These are phyloP conservation scores for Polydrusus cervinus DNA, from an alignment of 2,888 invertebrate genomes.

Conservation along the genomic window DNA sequence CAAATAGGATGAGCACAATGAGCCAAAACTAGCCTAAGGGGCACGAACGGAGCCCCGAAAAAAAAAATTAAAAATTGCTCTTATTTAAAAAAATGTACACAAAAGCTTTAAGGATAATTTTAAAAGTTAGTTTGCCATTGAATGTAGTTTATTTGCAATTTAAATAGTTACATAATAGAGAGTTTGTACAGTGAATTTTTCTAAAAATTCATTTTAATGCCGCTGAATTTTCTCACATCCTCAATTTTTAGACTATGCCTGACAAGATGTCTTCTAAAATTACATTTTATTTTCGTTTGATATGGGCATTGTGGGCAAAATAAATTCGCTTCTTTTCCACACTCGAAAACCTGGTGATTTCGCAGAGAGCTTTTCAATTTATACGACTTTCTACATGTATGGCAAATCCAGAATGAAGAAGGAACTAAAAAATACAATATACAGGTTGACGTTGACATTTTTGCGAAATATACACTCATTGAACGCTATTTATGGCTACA, in stretches of 20 bases:
- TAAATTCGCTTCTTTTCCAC: slow-evolving; percentile 41
- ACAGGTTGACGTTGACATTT: not conserved
- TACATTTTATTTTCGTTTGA: slow-evolving; percentile 48
- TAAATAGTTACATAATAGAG: too few species aligned
- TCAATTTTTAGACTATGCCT: slow-evolving; percentile 21
- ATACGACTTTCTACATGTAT: slow-evolving; percentile 52
- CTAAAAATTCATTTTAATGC: slow-evolving; percentile 24
- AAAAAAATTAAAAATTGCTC: too few species aligned
- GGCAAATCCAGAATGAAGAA: slow-evolving; percentile 32
- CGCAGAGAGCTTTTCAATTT: slow-evolving; percentile 50
- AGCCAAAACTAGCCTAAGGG: too few species aligned
- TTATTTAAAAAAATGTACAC: too few species aligned
- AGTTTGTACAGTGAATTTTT: not conserved
- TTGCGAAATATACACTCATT: too few species aligned
- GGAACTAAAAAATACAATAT: not conserved
- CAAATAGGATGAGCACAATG: too few species aligned
- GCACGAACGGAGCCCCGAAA: too few species aligned
- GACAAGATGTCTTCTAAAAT: slow-evolving; percentile 39
- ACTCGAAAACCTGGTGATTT: slow-evolving; percentile 39
- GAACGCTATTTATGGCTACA: too few species aligned
- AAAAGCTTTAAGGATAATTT: too few species aligned
- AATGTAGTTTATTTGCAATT: too few species aligned
- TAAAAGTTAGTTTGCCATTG: too few species aligned
- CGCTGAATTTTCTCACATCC: not conserved
- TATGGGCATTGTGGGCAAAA: slow-evolving; percentile 42